These are phyloP conservation scores for Peromyscus nudipes DNA, from an alignment of 2,797 vertebrate species.

Conservation along the genomic window DNA sequence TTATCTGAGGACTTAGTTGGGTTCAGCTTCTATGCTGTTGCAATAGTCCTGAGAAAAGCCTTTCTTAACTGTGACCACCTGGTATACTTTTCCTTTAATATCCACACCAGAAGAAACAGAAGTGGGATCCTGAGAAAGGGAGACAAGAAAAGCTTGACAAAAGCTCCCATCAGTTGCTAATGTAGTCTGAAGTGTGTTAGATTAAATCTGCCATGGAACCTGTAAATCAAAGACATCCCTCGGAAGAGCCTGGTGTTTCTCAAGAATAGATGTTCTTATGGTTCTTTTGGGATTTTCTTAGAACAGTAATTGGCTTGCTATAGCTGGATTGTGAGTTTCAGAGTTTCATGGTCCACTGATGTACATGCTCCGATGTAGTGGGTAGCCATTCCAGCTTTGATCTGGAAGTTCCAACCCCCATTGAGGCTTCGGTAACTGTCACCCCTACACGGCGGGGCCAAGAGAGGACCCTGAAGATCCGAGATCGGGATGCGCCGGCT, in stretches of 20 bases:
- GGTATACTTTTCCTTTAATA: not conserved
- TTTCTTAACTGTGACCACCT: not conserved
- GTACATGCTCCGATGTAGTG: not conserved
- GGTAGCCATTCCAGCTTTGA: too few species aligned
- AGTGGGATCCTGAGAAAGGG: not conserved
- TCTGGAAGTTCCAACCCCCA: too few species aligned
- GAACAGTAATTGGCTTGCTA: not conserved
- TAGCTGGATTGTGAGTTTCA: not conserved
- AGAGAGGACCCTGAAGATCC: too few species aligned
- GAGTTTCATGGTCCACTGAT: not conserved
- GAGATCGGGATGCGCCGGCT: too few species aligned
- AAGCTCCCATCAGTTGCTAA: not conserved
- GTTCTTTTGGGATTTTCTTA: not conserved
- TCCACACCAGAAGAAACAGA: not conserved
- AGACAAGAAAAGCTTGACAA: not conserved
- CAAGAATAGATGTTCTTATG: not conserved
- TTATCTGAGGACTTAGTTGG: not conserved
- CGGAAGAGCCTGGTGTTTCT: not conserved
- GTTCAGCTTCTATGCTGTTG: not conserved
- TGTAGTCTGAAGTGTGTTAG: not conserved
- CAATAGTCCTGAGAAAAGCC: not conserved
- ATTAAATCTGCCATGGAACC: not conserved
- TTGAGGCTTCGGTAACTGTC: too few species aligned
- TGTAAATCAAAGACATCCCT: not conserved
- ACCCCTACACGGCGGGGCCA: too few species aligned